Evolutionary conservation across 35 echinoderm and acorn worm species (phyloP).

Genomic region (Ophioderma brevispina): DNA sequence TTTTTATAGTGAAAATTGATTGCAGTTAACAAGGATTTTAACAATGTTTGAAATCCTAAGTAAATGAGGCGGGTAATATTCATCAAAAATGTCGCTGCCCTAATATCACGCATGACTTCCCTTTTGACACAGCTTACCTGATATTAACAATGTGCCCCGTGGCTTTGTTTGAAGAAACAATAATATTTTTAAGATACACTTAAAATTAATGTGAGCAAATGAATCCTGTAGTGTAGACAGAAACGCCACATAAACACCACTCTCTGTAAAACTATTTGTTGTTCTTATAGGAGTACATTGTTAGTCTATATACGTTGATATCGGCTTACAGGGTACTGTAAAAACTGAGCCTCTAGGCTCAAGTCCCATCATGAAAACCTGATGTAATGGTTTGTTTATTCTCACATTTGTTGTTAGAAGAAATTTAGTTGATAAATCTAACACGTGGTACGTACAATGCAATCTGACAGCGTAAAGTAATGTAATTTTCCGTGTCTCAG

Average conservation of each 20-base stretch:
- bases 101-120: not conserved
- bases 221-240: not conserved
- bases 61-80: not conserved
- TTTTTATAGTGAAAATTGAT: not conserved
- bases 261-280: not conserved
- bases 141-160: not conserved
- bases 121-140: not conserved
- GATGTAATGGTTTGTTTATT: slow-evolving; percentile 11
- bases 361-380: not conserved
- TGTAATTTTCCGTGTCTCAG: slow-evolving; percentile 9
- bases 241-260: not conserved
- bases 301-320: not conserved
- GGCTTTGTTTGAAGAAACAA: not conserved
- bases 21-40: not conserved
- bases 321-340: not conserved
- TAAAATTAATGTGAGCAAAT: slow-evolving; percentile 8
- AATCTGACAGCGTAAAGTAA: not conserved
- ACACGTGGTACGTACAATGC: not conserved
- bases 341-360: not conserved
- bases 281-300: not conserved
- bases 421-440: slow-evolving; percentile 7
- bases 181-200: slow-evolving; percentile 7
- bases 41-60: not conserved
- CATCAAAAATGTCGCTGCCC: slow-evolving; percentile 6
- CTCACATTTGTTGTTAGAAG: slow-evolving; percentile 13